phyloP scores from a whole-genome alignment of 2,113 vertebrate genomes.

The Protobothrops flavoviridis region DNA sequence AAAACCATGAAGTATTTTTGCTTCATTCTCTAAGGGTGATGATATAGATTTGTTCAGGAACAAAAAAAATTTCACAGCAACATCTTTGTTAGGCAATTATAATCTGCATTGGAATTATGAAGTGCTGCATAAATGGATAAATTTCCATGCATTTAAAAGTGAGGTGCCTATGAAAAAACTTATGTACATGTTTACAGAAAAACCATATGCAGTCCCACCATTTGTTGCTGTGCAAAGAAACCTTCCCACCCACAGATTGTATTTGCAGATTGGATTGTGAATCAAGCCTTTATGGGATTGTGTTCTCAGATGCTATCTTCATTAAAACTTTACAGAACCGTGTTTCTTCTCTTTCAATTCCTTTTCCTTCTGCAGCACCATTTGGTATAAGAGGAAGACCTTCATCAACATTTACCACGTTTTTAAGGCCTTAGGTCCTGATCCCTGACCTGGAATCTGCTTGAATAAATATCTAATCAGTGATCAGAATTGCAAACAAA shows the following conservation, averaged over 20 bases:
- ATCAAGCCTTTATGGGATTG: not conserved
- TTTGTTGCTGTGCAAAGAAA: constrained; percentile 8
- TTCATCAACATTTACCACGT: not conserved
- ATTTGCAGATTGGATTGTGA: not conserved
- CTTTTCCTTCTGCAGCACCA: not conserved
- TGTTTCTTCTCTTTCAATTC: not conserved
- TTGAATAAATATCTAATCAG: not conserved
- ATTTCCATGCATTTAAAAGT: constrained; percentile 18
- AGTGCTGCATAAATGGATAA: constrained; percentile 34
- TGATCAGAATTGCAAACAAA: not conserved
- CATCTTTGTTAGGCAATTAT: constrained; percentile 49
- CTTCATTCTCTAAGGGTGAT: constrained; percentile 41
- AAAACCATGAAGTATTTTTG: constrained; percentile 41
- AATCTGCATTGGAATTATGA: constrained; percentile 42
- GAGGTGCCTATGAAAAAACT: not conserved
- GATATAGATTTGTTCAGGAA: constrained; percentile 34
- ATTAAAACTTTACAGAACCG: not conserved
- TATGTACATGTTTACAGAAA: constrained; percentile 15
- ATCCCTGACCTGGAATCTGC: not conserved
- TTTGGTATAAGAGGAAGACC: not conserved
- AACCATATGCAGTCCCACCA: not conserved
- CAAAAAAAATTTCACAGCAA: constrained; percentile 42
- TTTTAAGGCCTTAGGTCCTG: not conserved
- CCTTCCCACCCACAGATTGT: not conserved
- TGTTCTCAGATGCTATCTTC: not conserved